Conservation (phyloP, 2,797 vertebrate species). For the Anguilla obscura region DNA sequence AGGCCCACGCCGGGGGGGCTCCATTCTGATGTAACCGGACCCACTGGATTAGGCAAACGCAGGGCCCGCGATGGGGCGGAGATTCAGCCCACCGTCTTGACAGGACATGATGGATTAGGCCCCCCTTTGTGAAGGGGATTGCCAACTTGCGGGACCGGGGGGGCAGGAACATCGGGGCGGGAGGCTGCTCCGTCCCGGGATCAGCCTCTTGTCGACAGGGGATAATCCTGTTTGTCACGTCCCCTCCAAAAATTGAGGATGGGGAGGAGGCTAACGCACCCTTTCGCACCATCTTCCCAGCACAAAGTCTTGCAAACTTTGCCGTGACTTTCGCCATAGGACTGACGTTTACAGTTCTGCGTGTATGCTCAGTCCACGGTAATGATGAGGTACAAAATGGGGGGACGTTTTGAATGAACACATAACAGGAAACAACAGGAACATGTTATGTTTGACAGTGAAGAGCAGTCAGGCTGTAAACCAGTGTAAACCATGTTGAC, state of each 20-base stretch:
- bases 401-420: background rate
- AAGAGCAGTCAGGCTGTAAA: background rate
- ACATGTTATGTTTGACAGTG: background rate
- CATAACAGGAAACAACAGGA: background rate
- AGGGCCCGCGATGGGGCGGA: conserved; percentile 39
- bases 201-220: conserved; percentile 54
- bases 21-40: conserved; percentile 57
- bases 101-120: conserved; percentile 58
- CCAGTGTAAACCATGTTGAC: background rate
- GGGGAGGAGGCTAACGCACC: background rate
- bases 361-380: background rate
- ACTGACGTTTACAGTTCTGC: background rate
- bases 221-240: conserved; percentile 62
- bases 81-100: conserved; percentile 61
- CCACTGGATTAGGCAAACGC: conserved; percentile 66
- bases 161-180: conserved; percentile 30
- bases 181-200: conserved; percentile 43
- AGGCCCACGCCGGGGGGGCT: conserved; percentile 37
- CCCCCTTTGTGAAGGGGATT: conserved; percentile 42
- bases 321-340: background rate
- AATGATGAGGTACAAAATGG: background rate
- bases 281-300: background rate
- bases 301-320: background rate
- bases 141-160: conserved; percentile 47
- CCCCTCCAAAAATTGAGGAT: conserved; percentile 47